Evolutionary conservation across 2,113 vertebrate species (phyloP), one percentile per base, ranked within the genome.

Genomic region (Tachuris rubrigastra): DNA sequence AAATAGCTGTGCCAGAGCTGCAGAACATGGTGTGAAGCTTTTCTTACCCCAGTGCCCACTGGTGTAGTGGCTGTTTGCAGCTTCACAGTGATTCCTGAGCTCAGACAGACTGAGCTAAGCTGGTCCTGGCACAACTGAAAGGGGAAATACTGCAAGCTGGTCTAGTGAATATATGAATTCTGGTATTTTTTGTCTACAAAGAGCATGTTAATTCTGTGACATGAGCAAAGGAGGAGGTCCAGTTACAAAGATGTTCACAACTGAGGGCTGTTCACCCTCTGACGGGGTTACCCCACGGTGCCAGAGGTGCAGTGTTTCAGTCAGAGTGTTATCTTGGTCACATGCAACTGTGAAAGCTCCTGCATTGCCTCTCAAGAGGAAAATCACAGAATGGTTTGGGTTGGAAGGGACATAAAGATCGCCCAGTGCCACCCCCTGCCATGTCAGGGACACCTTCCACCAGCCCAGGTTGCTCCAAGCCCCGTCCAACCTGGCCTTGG

Each of bases 131-230:
- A 3, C 15, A 39, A 28, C 2, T 14, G 41, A 19, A 62, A 2
- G 21, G 46, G 60, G 49, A 59, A 53, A 33, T 28, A 39, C 44
- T 44, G 14, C 35, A 47, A 82, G 75, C 15, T 46, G 46, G 19
- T 19, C 44, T 13, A 4, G 30, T 0, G 0, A 6, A 6, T 21
- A 6, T 8, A 35, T 5, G 33, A 25, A 39, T 31, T 22, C 24
- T 35, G 37, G 19, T 17, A 4, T 25, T 52, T 62, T 41, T 19
- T 50, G 25, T 20, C 73, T 60, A 2, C 20, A 39, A 31, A 22
- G 41, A 75, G 6, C 6, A 5, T 1, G 2, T 10, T 13, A 27
- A 42, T 74, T 39, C 41, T n/a, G 58, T 62, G 30, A 18, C 10
- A 2, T 23, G 19, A 27, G 15, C 46, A 37, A 18, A 41, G 52